phyloP scores from a whole-genome alignment of 1,140 invertebrate genomes.

The Spodoptera frugiperda region DNA sequence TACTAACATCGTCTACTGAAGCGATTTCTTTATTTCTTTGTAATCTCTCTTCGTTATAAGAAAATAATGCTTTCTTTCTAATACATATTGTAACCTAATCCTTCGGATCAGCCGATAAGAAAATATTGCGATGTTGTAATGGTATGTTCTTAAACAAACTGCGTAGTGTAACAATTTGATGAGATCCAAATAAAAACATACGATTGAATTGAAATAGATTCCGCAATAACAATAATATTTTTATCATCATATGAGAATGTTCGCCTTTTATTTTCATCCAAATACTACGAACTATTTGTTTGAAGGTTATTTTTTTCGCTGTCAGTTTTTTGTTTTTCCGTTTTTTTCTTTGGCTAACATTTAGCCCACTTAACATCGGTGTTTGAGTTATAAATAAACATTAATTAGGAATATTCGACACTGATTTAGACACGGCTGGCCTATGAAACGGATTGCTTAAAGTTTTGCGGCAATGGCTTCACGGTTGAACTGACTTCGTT shows the following conservation, averaged over 20 bases:
- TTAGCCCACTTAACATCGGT: not conserved
- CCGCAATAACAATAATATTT: constrained; percentile 36
- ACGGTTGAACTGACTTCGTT: constrained; percentile 21
- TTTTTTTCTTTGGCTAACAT: not conserved
- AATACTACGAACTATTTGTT: not conserved
- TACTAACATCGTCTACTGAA: too few relatives aligned
- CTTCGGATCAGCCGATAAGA: not conserved
- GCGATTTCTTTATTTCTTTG: too few relatives aligned
- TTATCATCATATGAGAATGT: constrained; percentile 13
- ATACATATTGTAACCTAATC: not conserved
- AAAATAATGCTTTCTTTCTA: too few relatives aligned
- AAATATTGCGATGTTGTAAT: not conserved
- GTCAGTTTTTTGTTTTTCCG: constrained; percentile 4
- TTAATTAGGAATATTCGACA: constrained; percentile 17
- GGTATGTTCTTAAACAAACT: not conserved
- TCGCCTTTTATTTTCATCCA: constrained; percentile 18
- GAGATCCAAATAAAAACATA: constrained; percentile 3
- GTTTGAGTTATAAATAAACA: not conserved
- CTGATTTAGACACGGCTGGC: constrained; percentile 6
- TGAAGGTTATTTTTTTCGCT: not conserved
- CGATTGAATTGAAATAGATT: constrained; percentile 4
- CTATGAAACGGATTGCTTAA: constrained; percentile 13
- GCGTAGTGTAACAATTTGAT: constrained; percentile 24
- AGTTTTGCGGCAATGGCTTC: constrained; percentile 24
- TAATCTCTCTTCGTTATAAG: too few relatives aligned